These are phyloP conservation scores for Neomicropteryx cornuta DNA, from an alignment of 1,140 invertebrate genomes.

Conservation along the genomic window DNA sequence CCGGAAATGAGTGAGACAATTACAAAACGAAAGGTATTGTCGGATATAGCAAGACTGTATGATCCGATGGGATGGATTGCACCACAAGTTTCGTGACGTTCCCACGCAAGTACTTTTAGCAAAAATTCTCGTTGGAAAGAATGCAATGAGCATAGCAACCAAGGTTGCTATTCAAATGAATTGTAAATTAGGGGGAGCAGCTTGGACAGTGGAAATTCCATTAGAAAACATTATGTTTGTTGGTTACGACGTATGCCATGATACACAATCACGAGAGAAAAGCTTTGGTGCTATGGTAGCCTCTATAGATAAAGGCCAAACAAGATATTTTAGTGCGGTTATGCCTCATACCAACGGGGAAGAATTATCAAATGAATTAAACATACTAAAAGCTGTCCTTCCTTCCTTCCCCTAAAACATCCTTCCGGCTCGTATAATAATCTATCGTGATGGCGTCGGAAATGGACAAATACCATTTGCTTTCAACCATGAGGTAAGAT, in stretches of 20 bases:
- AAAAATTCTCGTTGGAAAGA: slow-evolving; percentile 45
- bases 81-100: too few species aligned
- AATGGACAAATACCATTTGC: slow-evolving; percentile 71
- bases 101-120: slow-evolving; percentile 64
- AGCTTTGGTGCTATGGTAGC: slow-evolving; percentile 69
- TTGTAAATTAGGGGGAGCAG: slow-evolving; percentile 79
- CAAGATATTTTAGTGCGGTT: slow-evolving; percentile 57
- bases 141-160: slow-evolving; percentile 65
- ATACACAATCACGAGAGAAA: slow-evolving; percentile 46
- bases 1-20: too few species aligned
- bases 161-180: slow-evolving; percentile 83
- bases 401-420: too few species aligned
- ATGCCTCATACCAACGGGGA: slow-evolving; percentile 59
- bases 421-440: slow-evolving; percentile 47
- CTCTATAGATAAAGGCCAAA: slow-evolving; percentile 51
- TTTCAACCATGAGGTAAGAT: slow-evolving; percentile 47
- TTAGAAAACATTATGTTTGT: slow-evolving; percentile 63
- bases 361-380: too few species aligned
- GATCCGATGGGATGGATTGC: too few species aligned
- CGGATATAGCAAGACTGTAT: too few species aligned
- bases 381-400: too few species aligned
- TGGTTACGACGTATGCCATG: slow-evolving; percentile 83
- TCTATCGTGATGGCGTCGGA: slow-evolving; percentile 74
- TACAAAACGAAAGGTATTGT: too few species aligned
- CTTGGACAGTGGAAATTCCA: slow-evolving; percentile 69